Evolutionary conservation across 2,113 vertebrate genomes (phyloP), one percentile per base, ranked within the genome.

Genomic region (Phyllostomus discolor): DNA sequence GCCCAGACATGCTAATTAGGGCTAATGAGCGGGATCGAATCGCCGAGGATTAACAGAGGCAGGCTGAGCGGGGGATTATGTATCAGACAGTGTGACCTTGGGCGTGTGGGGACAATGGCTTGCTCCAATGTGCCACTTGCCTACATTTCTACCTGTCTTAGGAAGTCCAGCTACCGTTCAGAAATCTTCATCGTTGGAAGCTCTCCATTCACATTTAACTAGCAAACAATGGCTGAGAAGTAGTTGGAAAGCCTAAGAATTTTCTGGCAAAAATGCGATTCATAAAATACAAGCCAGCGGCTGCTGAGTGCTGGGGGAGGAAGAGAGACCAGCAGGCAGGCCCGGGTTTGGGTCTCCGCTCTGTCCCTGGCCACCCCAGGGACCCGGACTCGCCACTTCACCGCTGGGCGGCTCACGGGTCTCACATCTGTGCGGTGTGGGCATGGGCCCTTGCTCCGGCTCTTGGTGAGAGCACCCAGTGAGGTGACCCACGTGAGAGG

Each of bases 241-340:
- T 33, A 28, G 54, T 17, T 57, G 54, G 64, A 88, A 88, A 59
- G 9, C n/a, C 28, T 64, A 41, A 94, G 81, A 57, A 41, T 64
- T 83, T 94, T 46, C 81, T 80, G 81, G 46, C 35, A 95, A 92
- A 92, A 92, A 66, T 10, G 62, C n/a, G 43, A 81, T 88, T 75
- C 46, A 94, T 66, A 54, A 88, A 79, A 78, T 24, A 52, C 66
- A 57, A 69, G 22, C 31, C 38, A 46, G 14, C 7, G 16, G 50
- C 52, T 52, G 6, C 52, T 16, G 28, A 9, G 52, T 12, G 26
- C 33, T 31, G 14, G 38, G 72, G 8, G 84, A 73, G 33, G 38
- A 11, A 4, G 59, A 9, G 4, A 12, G 26, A 3, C 26, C 28
- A 46, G 67, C 64, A 24, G 12, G n/a, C 75, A 50, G 22, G 10